These are phyloP conservation scores for Drosophila maculinotata DNA, from an alignment of 2,888 invertebrate genomes.

Conservation along the genomic window DNA sequence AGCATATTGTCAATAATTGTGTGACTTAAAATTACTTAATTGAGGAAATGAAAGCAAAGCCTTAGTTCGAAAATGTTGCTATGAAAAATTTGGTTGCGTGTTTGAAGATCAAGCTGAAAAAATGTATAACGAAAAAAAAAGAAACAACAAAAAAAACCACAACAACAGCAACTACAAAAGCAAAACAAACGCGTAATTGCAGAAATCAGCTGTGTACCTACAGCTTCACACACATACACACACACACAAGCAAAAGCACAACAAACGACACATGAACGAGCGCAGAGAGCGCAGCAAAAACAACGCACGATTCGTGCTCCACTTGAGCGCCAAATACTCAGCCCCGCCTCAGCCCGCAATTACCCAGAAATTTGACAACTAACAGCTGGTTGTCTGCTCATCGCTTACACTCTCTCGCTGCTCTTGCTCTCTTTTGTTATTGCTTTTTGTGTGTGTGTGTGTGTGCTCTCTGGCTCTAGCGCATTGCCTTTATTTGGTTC, in stretches of 20 bases:
- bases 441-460: neutral
- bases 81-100: conserved; percentile 64
- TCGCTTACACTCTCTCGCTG: conserved; percentile 6
- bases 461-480: conserved; percentile 33
- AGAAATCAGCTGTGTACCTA: conserved; percentile 85
- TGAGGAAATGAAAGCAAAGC: conserved; percentile 67
- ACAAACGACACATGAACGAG: conserved; percentile 44
- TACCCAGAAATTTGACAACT: conserved; percentile 21
- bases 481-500: conserved; percentile 63
- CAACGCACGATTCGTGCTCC: conserved; percentile 59
- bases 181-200: conserved; percentile 81
- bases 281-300: conserved; percentile 57
- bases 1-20: conserved; percentile 22
- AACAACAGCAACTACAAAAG: conserved; percentile 64
- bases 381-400: conserved; percentile 49
- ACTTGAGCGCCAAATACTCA: conserved; percentile 52
- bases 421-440: conserved; percentile 17
- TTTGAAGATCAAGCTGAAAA: conserved; percentile 59
- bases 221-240: conserved; percentile 55
- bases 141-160: conserved; percentile 36
- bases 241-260: conserved; percentile 39
- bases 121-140: conserved; percentile 57
- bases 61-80: conserved; percentile 26
- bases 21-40: conserved; percentile 38
- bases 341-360: conserved; percentile 18